A percentile compares a stretch with the other conserved stretches of the same genome.
These are phyloP conservation scores for Epirrita christyi DNA, from an alignment of 2,888 invertebrate genomes.

Conservation along the genomic window DNA sequence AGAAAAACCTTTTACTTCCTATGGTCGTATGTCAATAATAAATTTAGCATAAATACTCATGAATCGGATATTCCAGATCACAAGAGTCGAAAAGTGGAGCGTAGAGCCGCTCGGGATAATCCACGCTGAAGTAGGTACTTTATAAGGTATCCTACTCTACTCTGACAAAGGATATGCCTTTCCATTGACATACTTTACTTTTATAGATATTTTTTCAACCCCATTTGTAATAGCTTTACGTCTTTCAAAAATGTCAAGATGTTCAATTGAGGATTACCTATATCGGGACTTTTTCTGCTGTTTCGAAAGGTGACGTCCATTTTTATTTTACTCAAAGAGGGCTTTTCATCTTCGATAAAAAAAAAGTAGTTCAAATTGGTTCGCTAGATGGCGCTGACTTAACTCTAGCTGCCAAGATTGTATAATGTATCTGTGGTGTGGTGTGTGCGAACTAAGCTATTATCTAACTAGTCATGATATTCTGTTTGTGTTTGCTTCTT, in stretches of 20 bases:
- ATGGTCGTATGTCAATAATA: slow-evolving; percentile 2
- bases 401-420: too few species aligned
- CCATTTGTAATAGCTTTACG: background rate
- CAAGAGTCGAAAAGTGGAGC: slow-evolving; percentile 2
- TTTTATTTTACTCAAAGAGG: too few species aligned
- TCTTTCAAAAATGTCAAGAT: background rate
- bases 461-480: too few species aligned
- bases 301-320: too few species aligned
- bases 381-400: too few species aligned
- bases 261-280: too few species aligned
- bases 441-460: too few species aligned
- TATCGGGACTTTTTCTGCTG: too few species aligned
- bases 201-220: background rate
- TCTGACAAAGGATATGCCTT: slow-evolving; percentile 8
- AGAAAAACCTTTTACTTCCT: background rate
- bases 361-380: too few species aligned
- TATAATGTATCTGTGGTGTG: too few species aligned
- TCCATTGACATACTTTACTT: slow-evolving; percentile 3
- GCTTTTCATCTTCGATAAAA: too few species aligned
- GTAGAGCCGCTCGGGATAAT: slow-evolving; percentile 10
- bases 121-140: slow-evolving; percentile 11
- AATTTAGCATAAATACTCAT: slow-evolving; percentile 8
- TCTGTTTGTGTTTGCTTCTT: too few species aligned
- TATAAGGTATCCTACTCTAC: slow-evolving; percentile 10
- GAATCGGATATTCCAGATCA: slow-evolving; percentile 17